Evolutionary conservation across 2,113 vertebrate species (phyloP), one percentile per base, ranked within the genome.

Genomic region (Sturnira hondurensis): DNA sequence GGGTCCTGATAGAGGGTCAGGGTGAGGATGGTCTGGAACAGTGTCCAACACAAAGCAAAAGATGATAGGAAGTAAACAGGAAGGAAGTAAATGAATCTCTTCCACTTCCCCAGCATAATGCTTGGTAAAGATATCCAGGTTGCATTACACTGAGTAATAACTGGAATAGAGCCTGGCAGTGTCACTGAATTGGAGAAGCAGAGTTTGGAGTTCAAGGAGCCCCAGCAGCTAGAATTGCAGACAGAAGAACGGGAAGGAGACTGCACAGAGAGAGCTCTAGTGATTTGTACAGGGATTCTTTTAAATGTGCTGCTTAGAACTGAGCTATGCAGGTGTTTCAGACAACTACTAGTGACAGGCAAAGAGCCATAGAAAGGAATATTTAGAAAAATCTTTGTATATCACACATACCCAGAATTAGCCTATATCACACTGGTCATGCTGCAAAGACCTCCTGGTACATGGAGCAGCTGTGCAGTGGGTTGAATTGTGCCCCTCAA

Each of bases 31-130:
- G 15, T 14, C 43, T 36, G 14, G 33, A 33, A 31, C 24, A 12
- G 73, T 47, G 5, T 58, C 50, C 5, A 22, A 10, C 36, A 36
- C 4, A 8, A 50, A 91, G 26, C 12, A 7, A 31, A 24, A 15
- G 36, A 7, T 45, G 14, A 26, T 2, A 26, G 43, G 9, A 74
- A 41, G n/a, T 52, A 47, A 81, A 61, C 28, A 70, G 31, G 17
- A 12, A 14, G 36, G 9, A 68, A 80, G 17, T 6, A n/a, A 3
- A 7, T 31, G 61, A 81, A 63, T 63, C 19, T 74, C 28, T 68
- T 68, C 33, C 5, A 70, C 11, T 16, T 2, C 11, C 28, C n/a
- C 7, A 24, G 20, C 0, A 0, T 36, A 10, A 7, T 6, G 3
- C 50, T 36, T 38, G 26, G 33, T 71, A 47, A 80, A 22, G 1